Base-by-base conservation (phyloP, 2,888 invertebrate species). In the Noctuana brunneofusca region DNA sequence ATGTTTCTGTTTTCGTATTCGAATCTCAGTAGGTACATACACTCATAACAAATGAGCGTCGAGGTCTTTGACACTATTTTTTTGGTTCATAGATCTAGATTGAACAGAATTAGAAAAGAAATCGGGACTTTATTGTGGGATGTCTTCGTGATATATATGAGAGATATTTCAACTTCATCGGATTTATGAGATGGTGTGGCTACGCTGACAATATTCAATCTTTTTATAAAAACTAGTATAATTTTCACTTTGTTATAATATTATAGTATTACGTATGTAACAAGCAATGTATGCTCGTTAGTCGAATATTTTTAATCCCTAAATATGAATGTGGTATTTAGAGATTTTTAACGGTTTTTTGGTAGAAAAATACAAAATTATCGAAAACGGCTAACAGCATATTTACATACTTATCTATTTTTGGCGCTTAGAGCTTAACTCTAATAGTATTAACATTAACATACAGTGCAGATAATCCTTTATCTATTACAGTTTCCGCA, bases 61-160 rank as follows among this genome's bases (percentile, higher is more conserved):
- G 49, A 38, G 62, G 62, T 62, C 55, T 62, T 55, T 62, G 62
- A 62, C 62, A 41, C 30, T 56, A 54, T 62, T 56, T 62, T 60
- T 62, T 62, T 55, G 50, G 55, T 56, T 62, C 62, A 52, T 30
- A 55, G 38, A 55, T 62, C 54, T 62, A 62, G 60, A 49, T 62
- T 49, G 20, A 32, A 50, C 43, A 46, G 48, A 55, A 56, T 50
- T 56, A 62, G 62, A 62, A 62, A 49, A 50, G 55, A 50, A 62
- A 56, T 62, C 50, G 41, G 55, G 55, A 62, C 62, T 62, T 62
- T 38, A 56, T 56, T 62, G 55, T 55, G 55, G 49, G 38, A 20
- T 62, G 55, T 50, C 50, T 48, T 49, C 48, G 41, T 62, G 55
- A 62, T 41, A 22, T 55, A 62, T 62, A 41, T 20, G 27, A 30